These are phyloP conservation scores for Aleiodes alternator DNA, from an alignment of 2,888 invertebrate genomes.

Conservation along the genomic window DNA sequence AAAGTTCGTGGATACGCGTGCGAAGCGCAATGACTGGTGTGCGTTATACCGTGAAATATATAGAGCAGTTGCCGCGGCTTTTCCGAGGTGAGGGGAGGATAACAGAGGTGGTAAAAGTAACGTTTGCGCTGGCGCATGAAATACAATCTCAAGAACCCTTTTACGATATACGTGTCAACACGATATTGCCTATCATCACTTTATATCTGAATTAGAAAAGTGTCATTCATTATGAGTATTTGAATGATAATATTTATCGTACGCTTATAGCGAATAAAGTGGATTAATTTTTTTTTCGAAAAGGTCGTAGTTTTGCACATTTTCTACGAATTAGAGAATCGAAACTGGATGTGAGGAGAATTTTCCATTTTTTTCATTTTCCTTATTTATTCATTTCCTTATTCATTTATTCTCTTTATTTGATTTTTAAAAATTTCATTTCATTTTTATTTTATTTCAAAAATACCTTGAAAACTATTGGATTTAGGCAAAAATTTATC, in stretches of 20 bases:
- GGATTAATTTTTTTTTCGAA: too few relatives aligned
- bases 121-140: conserved; percentile 55
- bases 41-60: conserved; percentile 65
- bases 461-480: too few relatives aligned
- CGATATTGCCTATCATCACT: conserved; percentile 25
- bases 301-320: too few relatives aligned
- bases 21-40: conserved; percentile 59
- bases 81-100: conserved; percentile 47
- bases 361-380: too few relatives aligned
- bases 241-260: neutral
- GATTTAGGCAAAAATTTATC: too few relatives aligned
- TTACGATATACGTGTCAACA: conserved; percentile 31
- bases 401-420: too few relatives aligned
- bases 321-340: too few relatives aligned
- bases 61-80: conserved; percentile 57
- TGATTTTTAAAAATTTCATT: too few relatives aligned
- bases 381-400: too few relatives aligned
- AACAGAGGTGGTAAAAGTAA: conserved; percentile 46
- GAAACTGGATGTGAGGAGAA: too few relatives aligned
- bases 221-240: conserved; percentile 8
- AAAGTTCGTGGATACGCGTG: conserved; percentile 54
- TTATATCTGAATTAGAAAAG: conserved; percentile 21
- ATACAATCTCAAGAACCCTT: conserved; percentile 44
- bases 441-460: too few relatives aligned
- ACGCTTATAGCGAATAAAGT: neutral